Conservation (phyloP, 1,140 invertebrate species). For the Anadara kagoshimensis region DNA sequence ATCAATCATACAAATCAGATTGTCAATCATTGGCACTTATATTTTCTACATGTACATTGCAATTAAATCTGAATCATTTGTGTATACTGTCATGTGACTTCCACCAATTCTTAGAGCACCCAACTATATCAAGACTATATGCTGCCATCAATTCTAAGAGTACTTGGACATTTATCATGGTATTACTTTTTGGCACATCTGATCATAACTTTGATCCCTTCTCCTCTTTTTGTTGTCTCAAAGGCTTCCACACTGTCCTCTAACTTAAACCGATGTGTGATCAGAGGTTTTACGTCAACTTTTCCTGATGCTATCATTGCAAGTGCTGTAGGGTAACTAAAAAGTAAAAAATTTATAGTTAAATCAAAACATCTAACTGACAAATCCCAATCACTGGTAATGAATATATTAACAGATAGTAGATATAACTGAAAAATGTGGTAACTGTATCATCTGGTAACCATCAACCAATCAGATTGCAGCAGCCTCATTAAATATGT, state of each 20-base stretch:
- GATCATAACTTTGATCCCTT: conserved; percentile 95
- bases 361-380: background rate
- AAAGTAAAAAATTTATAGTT: conserved; percentile 25
- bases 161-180: background rate
- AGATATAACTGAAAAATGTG: too few relatives aligned
- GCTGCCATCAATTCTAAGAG: background rate
- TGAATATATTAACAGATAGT: too few relatives aligned
- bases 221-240: conserved; percentile 77
- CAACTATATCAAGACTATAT: background rate
- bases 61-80: too few relatives aligned
- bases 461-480: too few relatives aligned
- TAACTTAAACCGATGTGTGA: conserved; percentile 92
- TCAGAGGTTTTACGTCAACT: conserved; percentile 89
- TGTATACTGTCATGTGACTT: too few relatives aligned
- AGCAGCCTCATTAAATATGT: too few relatives aligned
- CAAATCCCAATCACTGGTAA: too few relatives aligned
- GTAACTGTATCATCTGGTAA: too few relatives aligned
- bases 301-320: conserved; percentile 87
- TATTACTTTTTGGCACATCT: conserved; percentile 77
- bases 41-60: too few relatives aligned
- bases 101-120: background rate
- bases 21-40: too few relatives aligned
- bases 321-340: conserved; percentile 89
- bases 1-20: too few relatives aligned
- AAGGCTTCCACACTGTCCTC: conserved; percentile 92